Base-by-base conservation (phyloP, 2,113 vertebrate species). In the Mesitornis unicolor region DNA sequence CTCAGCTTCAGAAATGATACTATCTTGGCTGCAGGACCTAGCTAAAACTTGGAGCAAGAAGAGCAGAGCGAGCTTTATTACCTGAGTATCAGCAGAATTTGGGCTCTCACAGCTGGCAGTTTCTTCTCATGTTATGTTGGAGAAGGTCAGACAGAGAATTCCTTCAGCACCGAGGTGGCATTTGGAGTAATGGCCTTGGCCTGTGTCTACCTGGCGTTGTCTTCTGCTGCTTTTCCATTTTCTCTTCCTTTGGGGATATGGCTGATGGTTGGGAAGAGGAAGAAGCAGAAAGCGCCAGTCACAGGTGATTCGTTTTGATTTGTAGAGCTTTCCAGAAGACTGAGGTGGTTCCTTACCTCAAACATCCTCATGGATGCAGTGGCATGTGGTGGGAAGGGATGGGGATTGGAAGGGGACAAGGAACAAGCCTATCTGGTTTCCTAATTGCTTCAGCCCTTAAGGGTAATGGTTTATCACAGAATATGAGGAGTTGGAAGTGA, bases 101-200 rank as follows among this genome's bases (percentile, higher is more conserved):
- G 47, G 36, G 18, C 35, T 40, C 31, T 68, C 19, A 5, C 7
- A 14, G 1, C 9, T 28, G 64, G 26, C 1, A 2, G 11, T 45
- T 45, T 60, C 29, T 29, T 82, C 38, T 82, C 6, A 2, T 2
- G 0, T 43, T 47, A 8, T 35, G 36, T 15, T 51, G 9, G 81
- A 77, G 64, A 43, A 92, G 53, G 45, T 60, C 35, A 65, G 35
- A 6, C 21, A 43, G 13, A 42, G 65, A 50, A 28, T 24, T n/a
- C 75, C 57, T 42, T 65, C 21, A 60, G 35, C 36, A 7, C n/a
- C 16, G 53, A 28, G 42, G 12, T 70, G 33, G 11, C 9, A 14
- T 16, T 50, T 50, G 0, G 2, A 9, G 50, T 50, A 10, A 6
- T 0, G 3, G 33, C 5, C 63, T 56, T 71, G 57, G 51, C 51